phyloP scores from a whole-genome alignment of 2,797 vertebrate species.

The Syndactyla subalaris region DNA sequence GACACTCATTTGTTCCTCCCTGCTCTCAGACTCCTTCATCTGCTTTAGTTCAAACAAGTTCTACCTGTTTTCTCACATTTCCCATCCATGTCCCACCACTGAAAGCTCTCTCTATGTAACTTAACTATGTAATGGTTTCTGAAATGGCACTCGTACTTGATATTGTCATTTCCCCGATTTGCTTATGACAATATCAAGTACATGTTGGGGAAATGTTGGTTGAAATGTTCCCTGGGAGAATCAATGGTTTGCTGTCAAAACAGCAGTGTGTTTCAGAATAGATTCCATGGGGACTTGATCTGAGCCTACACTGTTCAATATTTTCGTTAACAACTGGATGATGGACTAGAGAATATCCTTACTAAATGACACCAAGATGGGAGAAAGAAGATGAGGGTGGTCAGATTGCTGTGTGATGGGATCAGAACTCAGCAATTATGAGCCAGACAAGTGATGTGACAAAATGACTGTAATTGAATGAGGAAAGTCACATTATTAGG shows the following conservation, averaged over 20 bases:
- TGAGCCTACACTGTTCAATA: background rate
- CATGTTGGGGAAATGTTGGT: background rate
- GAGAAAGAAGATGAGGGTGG: background rate
- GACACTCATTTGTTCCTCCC: background rate
- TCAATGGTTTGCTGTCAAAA: slow-evolving; percentile 59
- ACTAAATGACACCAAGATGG: slow-evolving; percentile 10
- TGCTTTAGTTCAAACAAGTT: background rate
- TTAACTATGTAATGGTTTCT: background rate
- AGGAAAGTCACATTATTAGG: background rate
- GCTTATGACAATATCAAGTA: too few relatives aligned
- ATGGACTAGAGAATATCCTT: slow-evolving; percentile 36
- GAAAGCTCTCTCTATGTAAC: background rate
- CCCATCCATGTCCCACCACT: background rate
- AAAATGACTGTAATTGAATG: background rate
- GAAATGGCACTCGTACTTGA: background rate
- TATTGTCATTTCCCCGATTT: background rate
- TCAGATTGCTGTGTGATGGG: background rate
- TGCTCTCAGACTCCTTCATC: background rate
- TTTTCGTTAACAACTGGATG: slow-evolving; percentile 12
- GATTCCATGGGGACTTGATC: background rate
- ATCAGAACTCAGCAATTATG: background rate
- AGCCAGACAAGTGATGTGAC: background rate
- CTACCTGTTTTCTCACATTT: background rate
- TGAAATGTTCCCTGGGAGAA: slow-evolving; percentile 45
- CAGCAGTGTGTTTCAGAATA: background rate